These are phyloP conservation scores for Dasyornis broadbenti DNA, from an alignment of 2,113 vertebrate species.

Conservation along the genomic window DNA sequence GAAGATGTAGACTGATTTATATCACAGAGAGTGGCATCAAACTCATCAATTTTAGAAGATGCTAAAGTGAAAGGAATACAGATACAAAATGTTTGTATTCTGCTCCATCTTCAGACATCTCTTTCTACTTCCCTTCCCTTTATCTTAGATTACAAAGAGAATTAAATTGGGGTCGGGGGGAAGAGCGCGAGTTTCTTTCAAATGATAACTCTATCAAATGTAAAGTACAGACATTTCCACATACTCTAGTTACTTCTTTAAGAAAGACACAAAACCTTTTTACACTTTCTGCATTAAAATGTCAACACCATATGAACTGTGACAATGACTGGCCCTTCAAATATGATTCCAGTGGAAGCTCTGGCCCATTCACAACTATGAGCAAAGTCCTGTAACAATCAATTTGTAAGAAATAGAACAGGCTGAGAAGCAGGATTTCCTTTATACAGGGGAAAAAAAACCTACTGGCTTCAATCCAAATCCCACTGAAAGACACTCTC, in stretches of 20 bases:
- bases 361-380: neutral
- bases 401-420: conserved; percentile 17
- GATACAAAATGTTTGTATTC: neutral
- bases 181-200: neutral
- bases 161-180: neutral
- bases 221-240: neutral
- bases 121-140: neutral
- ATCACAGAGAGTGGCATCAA: neutral
- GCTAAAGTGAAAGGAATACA: neutral
- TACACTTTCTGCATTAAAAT: neutral
- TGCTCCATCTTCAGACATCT: neutral
- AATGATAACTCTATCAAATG: neutral
- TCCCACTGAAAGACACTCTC: neutral
- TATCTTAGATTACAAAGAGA: neutral
- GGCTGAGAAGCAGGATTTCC: conserved; percentile 1
- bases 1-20: neutral
- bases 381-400: neutral
- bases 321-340: neutral
- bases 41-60: neutral
- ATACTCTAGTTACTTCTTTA: neutral
- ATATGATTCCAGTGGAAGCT: neutral
- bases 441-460: neutral
- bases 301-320: neutral
- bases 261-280: neutral
- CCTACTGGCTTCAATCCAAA: conserved; percentile 9